Conservation (phyloP, 2,888 invertebrate genomes). For the Sesamia inferens region DNA sequence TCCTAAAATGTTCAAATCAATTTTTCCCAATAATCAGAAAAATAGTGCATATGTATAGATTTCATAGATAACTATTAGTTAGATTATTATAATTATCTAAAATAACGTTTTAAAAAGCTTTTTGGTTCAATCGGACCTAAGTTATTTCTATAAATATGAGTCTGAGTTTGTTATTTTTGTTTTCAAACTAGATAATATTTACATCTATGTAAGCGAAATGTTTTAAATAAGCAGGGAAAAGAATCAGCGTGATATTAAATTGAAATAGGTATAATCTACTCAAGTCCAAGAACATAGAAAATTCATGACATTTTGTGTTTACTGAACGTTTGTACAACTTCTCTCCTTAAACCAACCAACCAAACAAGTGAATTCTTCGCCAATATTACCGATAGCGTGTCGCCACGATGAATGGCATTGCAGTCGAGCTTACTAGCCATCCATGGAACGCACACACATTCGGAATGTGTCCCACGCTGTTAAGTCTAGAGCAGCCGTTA, state of each 20-base stretch:
- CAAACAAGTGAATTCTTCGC: neutral
- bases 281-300: neutral
- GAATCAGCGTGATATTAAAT: neutral
- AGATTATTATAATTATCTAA: too few species aligned
- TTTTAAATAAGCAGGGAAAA: neutral
- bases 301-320: neutral
- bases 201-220: neutral
- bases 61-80: neutral
- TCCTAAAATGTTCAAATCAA: too few species aligned
- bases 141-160: neutral
- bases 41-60: neutral
- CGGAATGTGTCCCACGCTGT: slow-evolving; percentile 58
- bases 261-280: neutral
- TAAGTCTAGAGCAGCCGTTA: slow-evolving; percentile 35
- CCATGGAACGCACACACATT: slow-evolving; percentile 47
- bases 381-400: slow-evolving; percentile 1
- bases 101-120: neutral
- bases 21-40: neutral
- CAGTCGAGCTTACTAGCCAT: slow-evolving; percentile 16
- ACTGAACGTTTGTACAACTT: too few species aligned
- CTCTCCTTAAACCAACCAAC: neutral
- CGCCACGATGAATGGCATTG: slow-evolving; percentile 29
- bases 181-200: neutral
- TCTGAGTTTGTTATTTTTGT: neutral
- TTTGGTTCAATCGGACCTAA: neutral